Base-by-base conservation (phyloP, 2,113 vertebrate species). In the Stomatorhinus ivindoensis region DNA sequence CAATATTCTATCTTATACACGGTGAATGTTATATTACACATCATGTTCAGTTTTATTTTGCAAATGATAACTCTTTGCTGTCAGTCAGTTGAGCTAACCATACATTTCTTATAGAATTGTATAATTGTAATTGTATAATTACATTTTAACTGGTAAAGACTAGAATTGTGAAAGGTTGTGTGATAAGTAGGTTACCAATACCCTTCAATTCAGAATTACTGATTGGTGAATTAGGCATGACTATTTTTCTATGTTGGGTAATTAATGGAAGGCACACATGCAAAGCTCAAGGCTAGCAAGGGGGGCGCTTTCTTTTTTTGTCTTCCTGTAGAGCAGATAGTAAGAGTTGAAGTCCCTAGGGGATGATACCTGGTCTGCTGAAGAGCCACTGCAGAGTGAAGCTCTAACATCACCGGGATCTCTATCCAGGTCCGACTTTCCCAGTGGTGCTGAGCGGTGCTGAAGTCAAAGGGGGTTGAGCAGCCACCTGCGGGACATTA, bases 401-500 rank as follows among this genome's bases (percentile, higher is more conserved):
- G 50, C n/a, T 86, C 27, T 35, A 86, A 87, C 27, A 27, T 39
- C 85, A 35, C 7, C 31, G 35, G 85, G 35, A 42, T 87, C 85
- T 51, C 31, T 51, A 35, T 19, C 50, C 48, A 53, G 47, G 11
- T 19, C 48, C 35, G 85, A 9, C n/a, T 87, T 87, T 87, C 17
- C 48, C 85, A 87, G 85, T 6, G 55, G n/a, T 53, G 50, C 50
- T 87, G 17, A 87, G 4, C 4, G 5, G 48, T 5, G n/a, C 65
- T 35, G 31, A 9, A 31, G 24, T 86, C 44, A 50, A 86, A 31
- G 55, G 5, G 24, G 46, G 27, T 35, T 46, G 42, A 46, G 27
- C 85, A 55, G 31, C 47, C 85, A 87, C 50, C 27, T 87, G 85
- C 50, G 10, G 27, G 50, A 87, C 85, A 87, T 53, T 87, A 87